Conservation (phyloP, 1,140 invertebrate genomes). For the Drosophila truncata region DNA sequence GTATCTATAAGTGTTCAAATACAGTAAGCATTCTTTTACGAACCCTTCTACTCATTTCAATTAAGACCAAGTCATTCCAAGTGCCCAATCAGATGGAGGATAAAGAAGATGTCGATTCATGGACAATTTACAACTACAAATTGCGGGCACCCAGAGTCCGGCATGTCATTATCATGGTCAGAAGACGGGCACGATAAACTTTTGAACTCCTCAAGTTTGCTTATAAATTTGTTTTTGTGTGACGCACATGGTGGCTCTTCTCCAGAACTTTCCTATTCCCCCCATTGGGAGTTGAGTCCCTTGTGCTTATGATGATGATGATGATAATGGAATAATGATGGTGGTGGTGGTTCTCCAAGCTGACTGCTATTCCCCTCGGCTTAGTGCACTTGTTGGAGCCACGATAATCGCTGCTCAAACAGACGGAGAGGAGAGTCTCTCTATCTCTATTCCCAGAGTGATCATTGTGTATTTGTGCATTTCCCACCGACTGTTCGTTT, state of each 20-base stretch:
- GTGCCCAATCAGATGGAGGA: slow-evolving; percentile 11
- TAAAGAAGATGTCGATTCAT: slow-evolving; percentile 49
- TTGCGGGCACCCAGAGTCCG: slow-evolving; percentile 43
- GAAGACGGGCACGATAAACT: slow-evolving; percentile 68
- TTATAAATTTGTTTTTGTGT: slow-evolving; percentile 50
- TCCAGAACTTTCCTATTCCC: slow-evolving; percentile 6
- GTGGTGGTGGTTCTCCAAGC: slow-evolving; percentile 11
- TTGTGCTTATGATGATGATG: slow-evolving; percentile 22
- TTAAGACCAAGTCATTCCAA: slow-evolving; percentile 27
- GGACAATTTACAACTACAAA: slow-evolving; percentile 66
- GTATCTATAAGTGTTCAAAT: too few relatives aligned
- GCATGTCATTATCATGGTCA: slow-evolving; percentile 82
- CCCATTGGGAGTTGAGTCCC: slow-evolving; percentile 20
- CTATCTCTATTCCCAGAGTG: slow-evolving; percentile 24
- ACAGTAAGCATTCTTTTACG: neutral
- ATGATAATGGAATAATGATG: slow-evolving; percentile 12
- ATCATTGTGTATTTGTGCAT: slow-evolving; percentile 53
- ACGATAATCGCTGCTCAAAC: slow-evolving; percentile 60
- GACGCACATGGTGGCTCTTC: slow-evolving; percentile 26
- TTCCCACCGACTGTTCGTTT: slow-evolving; percentile 58
- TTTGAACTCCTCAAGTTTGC: slow-evolving; percentile 67
- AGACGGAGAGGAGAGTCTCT: slow-evolving; percentile 23
- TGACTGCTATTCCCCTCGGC: slow-evolving; percentile 6
- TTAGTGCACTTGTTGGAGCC: slow-evolving; percentile 49
- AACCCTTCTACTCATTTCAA: slow-evolving; percentile 15